Base-by-base conservation (phyloP, 2,888 invertebrate species). In the Ctena decussata region DNA sequence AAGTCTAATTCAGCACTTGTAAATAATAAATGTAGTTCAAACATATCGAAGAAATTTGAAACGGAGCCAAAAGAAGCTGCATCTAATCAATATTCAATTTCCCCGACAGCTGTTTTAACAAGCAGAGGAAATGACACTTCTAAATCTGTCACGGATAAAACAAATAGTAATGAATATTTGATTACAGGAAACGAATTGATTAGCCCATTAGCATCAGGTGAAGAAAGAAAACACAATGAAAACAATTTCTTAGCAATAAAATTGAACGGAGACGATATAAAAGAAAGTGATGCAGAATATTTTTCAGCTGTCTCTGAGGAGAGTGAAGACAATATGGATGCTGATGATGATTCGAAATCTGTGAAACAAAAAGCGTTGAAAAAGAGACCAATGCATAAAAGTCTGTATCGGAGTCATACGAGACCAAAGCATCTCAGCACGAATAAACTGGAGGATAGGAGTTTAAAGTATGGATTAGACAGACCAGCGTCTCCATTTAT, bases 61-160 rank as follows among this genome's bases (percentile, higher is more conserved):
- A 12, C 1, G 1, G 18, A 32, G 11, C 5, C 65, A 12, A 21
- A 65, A 15, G 35, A 65, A 35, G 35, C 8, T 11, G 21, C 18
- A 2, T 1, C 1, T 11, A 65, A 65, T 65, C 65, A 65, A 65
- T 65, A 65, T 65, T 65, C 65, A 65, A 65, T 65, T 65, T 35
- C 65, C 27, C 6, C 30, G 11, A 35, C 65, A 65, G 21, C 65
- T 32, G 24, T 24, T 65, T 65, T 65, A 35, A 65, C 30, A 24
- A 35, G 1, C 21, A 30, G 6, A 32, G 65, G 65, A 65, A 65
- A 65, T 65, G 18, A 30, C 24, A 65, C 18, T 35, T 65, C 35
- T 65, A 65, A 65, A 65, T 35, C 65, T 65, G 65, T 35, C 65
- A 65, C 30, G 65, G 65, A 35, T 65, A 65, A 65, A 65, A 65